Evolutionary conservation across 2,113 vertebrate genomes (phyloP).

Genomic region (Pardalotus punctatus): DNA sequence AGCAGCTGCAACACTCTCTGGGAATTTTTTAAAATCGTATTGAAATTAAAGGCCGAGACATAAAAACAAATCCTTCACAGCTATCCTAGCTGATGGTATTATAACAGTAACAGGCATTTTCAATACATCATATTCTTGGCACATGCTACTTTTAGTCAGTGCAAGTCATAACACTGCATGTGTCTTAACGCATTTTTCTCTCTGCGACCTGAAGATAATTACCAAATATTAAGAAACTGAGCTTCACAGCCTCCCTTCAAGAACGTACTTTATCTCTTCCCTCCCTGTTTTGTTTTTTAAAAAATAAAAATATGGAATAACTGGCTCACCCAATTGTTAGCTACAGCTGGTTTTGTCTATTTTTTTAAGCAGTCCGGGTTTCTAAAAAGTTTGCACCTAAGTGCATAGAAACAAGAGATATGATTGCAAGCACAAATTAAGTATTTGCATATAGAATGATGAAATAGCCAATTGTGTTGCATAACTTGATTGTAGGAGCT

Average conservation of each 20-base stretch:
- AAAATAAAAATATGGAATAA: neutral
- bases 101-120: slow-evolving; percentile 52
- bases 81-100: slow-evolving; percentile 35
- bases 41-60: slow-evolving; percentile 71
- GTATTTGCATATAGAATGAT: neutral
- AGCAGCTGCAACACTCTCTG: slow-evolving; percentile 73
- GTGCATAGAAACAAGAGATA: neutral
- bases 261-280: neutral
- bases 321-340: neutral
- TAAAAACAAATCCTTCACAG: slow-evolving; percentile 59
- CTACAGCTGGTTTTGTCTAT: neutral
- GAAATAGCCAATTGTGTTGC: neutral
- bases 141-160: slow-evolving; percentile 11
- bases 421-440: neutral
- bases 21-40: slow-evolving; percentile 72
- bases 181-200: neutral
- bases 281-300: neutral
- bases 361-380: neutral
- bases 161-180: neutral
- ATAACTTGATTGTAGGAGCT: neutral
- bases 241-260: neutral
- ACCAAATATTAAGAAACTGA: slow-evolving; percentile 18
- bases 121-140: slow-evolving; percentile 35
- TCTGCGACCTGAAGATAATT: neutral
- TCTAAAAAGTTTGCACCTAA: neutral